Conservation (phyloP, 2,888 invertebrate genomes). For the Enoplolaimus lenunculus region DNA sequence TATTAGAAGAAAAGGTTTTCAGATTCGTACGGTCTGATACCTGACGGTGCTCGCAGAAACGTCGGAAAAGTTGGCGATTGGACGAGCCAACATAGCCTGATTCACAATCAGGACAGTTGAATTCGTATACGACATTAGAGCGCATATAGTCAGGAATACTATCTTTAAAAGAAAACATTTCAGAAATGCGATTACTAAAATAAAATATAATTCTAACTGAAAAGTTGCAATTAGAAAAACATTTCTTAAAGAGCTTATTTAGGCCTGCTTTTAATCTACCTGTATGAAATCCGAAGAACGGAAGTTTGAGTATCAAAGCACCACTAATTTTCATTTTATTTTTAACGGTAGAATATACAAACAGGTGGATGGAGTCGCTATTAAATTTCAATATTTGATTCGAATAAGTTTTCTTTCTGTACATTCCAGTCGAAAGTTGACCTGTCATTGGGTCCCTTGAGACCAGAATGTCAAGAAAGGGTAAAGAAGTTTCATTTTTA, state of each 20-base stretch:
- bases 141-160: not conserved
- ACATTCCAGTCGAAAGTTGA: too few species aligned
- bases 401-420: too few species aligned
- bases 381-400: too few species aligned
- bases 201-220: not conserved
- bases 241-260: not conserved
- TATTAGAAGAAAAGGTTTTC: too few species aligned
- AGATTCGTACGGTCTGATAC: not conserved
- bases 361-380: too few species aligned
- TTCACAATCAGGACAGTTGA: not conserved
- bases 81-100: not conserved
- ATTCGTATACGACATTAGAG: not conserved
- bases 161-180: not conserved
- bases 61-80: not conserved
- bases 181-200: not conserved
- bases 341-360: too few species aligned
- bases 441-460: too few species aligned
- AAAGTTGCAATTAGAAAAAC: not conserved
- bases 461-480: too few species aligned
- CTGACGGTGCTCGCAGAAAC: not conserved
- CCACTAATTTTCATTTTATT: too few species aligned
- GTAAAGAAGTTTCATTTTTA: too few species aligned
- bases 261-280: not conserved
- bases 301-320: too few species aligned
- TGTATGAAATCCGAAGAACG: not conserved